phyloP scores from a whole-genome alignment of 2,888 invertebrate genomes.

The Philaethria dido region DNA sequence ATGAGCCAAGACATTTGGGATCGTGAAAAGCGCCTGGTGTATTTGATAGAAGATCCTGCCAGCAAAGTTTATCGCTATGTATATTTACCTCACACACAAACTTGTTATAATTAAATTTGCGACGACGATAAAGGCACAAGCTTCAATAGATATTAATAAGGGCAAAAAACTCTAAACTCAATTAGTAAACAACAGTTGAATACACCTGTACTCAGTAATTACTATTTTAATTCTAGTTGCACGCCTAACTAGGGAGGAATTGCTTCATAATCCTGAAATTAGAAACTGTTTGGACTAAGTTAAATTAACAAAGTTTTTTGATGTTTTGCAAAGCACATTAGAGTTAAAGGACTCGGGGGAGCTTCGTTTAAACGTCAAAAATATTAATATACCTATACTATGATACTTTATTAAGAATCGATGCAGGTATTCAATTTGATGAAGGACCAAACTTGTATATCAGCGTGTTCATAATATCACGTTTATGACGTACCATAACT shows the following conservation, averaged over 20 bases:
- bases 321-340: constrained; percentile 39
- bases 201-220: constrained; percentile 46
- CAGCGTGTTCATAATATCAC: neutral
- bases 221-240: constrained; percentile 43
- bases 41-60: constrained; percentile 15
- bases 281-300: constrained; percentile 44
- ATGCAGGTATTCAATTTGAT: neutral
- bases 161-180: constrained; percentile 18
- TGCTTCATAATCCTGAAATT: constrained; percentile 45
- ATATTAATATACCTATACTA: constrained; percentile 8
- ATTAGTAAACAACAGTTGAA: constrained; percentile 33
- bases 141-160: constrained; percentile 9
- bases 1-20: constrained; percentile 28
- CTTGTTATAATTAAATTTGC: constrained; percentile 8
- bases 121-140: neutral
- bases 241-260: constrained; percentile 40
- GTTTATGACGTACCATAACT: neutral
- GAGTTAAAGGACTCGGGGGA: constrained; percentile 38
- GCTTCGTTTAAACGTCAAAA: constrained; percentile 30
- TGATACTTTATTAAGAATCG: neutral
- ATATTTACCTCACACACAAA: constrained; percentile 6
- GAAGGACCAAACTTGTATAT: neutral
- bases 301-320: constrained; percentile 46
- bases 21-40: constrained; percentile 25
- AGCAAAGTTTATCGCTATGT: constrained; percentile 6